These are phyloP conservation scores for Seriola dumerili DNA, from an alignment of 2,113 vertebrate genomes.

Conservation along the genomic window DNA sequence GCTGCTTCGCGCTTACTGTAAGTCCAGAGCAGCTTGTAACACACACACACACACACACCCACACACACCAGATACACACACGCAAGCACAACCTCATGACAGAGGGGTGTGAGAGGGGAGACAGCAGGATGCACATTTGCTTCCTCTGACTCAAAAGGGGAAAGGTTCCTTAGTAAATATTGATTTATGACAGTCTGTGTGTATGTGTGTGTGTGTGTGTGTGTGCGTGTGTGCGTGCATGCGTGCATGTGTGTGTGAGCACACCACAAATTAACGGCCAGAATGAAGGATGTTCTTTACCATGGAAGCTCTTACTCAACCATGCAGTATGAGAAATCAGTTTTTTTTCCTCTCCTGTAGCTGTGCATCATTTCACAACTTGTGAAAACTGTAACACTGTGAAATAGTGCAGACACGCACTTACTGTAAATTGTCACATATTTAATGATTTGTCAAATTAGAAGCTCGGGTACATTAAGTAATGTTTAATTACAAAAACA, in stretches of 20 bases:
- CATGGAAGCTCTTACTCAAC: slow-evolving; percentile 74
- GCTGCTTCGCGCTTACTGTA: slow-evolving; percentile 64
- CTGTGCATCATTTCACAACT: slow-evolving; percentile 58
- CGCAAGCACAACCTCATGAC: slow-evolving; percentile 61
- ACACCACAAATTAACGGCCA: slow-evolving; percentile 76
- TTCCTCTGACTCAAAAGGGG: slow-evolving; percentile 85
- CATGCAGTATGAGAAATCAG: slow-evolving; percentile 37
- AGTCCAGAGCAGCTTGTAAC: slow-evolving; percentile 23
- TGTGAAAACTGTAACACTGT: slow-evolving; percentile 13
- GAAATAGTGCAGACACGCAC: slow-evolving; percentile 26
- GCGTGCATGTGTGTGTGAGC: not conserved
- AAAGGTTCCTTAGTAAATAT: slow-evolving; percentile 88
- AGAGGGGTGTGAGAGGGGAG: slow-evolving; percentile 73
- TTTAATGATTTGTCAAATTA: slow-evolving; percentile 73
- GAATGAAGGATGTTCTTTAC: slow-evolving; percentile 54
- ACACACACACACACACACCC: slow-evolving; percentile 27
- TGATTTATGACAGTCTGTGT: slow-evolving; percentile 84
- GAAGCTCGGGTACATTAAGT: slow-evolving; percentile 63
- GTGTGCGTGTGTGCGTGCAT: slow-evolving; percentile 36
- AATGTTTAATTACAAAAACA: slow-evolving; percentile 72
- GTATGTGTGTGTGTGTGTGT: slow-evolving; percentile 35
- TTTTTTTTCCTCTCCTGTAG: slow-evolving; percentile 33
- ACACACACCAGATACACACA: slow-evolving; percentile 5
- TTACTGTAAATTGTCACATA: slow-evolving; percentile 30
- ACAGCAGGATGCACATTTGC: slow-evolving; percentile 88